Percentiles rank a stretch among this genome's conserved stretches.
These are phyloP conservation scores for Hucho hucho DNA, from an alignment of 2,113 vertebrate genomes.

Conservation along the genomic window DNA sequence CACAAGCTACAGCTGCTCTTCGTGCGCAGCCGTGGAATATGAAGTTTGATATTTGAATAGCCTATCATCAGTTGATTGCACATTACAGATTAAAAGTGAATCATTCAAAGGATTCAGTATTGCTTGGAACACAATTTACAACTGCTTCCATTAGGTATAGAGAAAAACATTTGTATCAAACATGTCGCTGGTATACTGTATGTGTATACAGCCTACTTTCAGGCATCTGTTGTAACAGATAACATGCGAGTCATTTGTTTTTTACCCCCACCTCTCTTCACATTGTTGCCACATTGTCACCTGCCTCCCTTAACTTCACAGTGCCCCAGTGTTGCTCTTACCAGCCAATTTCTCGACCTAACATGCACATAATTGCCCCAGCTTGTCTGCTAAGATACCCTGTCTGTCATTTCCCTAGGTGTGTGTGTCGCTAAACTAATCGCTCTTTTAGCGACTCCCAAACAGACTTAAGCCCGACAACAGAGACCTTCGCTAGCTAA, in stretches of 20 bases:
- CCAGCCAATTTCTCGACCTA: slow-evolving; percentile 30
- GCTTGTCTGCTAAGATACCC: not conserved
- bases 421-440: not conserved
- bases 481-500: not conserved
- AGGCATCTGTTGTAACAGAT: slow-evolving; percentile 9
- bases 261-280: not conserved
- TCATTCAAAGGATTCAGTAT: not conserved
- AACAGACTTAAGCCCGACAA: not conserved
- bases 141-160: not conserved
- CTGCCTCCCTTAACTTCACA: not conserved
- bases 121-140: not conserved
- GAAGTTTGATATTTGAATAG: not conserved
- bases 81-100: not conserved
- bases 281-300: not conserved
- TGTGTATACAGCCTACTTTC: slow-evolving; percentile 12
- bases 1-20: not conserved
- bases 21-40: not conserved
- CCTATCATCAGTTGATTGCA: too few relatives aligned
- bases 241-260: slow-evolving; percentile 22
- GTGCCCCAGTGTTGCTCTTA: not conserved
- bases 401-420: not conserved
- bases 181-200: not conserved
- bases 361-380: slow-evolving; percentile 28
- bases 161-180: not conserved
- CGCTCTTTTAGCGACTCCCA: not conserved